phyloP scores from a whole-genome alignment of 2,888 invertebrate species.

The Limnephilus rhombicus region DNA sequence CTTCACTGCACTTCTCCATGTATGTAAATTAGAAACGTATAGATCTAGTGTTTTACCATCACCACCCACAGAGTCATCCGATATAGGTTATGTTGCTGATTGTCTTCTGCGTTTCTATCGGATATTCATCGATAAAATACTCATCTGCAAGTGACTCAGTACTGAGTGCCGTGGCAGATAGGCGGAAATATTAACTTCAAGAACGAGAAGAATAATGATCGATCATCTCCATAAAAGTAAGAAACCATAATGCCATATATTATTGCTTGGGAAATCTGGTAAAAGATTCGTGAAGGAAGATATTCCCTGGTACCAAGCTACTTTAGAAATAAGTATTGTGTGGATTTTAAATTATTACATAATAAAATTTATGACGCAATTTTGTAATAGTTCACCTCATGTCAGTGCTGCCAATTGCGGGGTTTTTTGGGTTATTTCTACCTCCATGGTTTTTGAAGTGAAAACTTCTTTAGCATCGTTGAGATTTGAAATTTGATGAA shows the following conservation, averaged over 20 bases:
- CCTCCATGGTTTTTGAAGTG: too few relatives aligned
- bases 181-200: neutral
- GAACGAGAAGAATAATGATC: neutral
- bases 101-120: neutral
- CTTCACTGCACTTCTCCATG: neutral
- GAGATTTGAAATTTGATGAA: too few relatives aligned
- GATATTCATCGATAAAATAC: neutral
- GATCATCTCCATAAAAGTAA: neutral
- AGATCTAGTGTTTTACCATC: neutral
- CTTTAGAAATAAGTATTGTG: too few relatives aligned
- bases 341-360: too few relatives aligned
- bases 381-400: too few relatives aligned
- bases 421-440: too few relatives aligned
- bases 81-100: neutral
- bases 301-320: too few relatives aligned
- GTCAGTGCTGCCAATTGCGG: too few relatives aligned
- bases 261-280: too few relatives aligned
- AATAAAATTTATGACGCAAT: too few relatives aligned
- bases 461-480: too few relatives aligned
- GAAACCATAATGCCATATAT: neutral
- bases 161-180: neutral
- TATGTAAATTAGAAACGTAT: neutral
- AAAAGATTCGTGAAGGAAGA: too few relatives aligned
- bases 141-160: neutral
- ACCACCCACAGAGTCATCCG: neutral